Conservation (phyloP, 1,140 invertebrate species). For the Schmidtea mediterranea region DNA sequence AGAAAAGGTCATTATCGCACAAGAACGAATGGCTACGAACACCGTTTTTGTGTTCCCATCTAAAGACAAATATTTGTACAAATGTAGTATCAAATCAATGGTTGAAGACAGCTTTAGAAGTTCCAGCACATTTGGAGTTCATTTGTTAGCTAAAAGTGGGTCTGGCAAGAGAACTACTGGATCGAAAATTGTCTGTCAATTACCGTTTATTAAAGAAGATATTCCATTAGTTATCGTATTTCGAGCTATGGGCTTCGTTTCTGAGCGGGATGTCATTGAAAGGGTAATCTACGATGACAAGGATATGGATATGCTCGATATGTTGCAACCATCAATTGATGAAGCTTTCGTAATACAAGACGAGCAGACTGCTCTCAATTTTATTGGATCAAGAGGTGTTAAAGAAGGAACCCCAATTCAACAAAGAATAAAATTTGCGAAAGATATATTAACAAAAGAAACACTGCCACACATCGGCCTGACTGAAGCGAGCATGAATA, state of each 20-base stretch:
- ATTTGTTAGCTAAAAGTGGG: slow-evolving; percentile 32
- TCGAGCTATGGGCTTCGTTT: slow-evolving; percentile 77
- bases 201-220: slow-evolving; percentile 89
- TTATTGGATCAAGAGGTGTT: slow-evolving; percentile 81
- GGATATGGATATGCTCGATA: slow-evolving; percentile 99
- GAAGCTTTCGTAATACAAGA: slow-evolving; percentile 98
- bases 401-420: slow-evolving; percentile 87
- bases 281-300: slow-evolving; percentile 96
- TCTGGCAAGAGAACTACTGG: slow-evolving; percentile 88
- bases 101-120: slow-evolving; percentile 69
- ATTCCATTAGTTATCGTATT: slow-evolving; percentile 99
- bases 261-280: no score
- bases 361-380: slow-evolving; percentile 87
- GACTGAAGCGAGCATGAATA: slow-evolving; percentile 92
- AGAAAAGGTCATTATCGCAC: slow-evolving; percentile 57
- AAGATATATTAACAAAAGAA: slow-evolving; percentile 95
- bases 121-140: slow-evolving; percentile 47
- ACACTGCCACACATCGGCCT: slow-evolving; percentile 96
- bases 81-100: slow-evolving; percentile 80
- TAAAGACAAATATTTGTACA: slow-evolving; percentile 88
- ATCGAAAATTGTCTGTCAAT: slow-evolving; percentile 77
- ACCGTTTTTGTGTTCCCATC: slow-evolving; percentile 86
- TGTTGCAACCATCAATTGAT: slow-evolving; percentile 89
- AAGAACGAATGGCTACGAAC: slow-evolving; percentile 98
- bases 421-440: slow-evolving; percentile 88